phyloP scores from a whole-genome alignment of 2,797 vertebrate genomes.

The Anguilla megastoma region DNA sequence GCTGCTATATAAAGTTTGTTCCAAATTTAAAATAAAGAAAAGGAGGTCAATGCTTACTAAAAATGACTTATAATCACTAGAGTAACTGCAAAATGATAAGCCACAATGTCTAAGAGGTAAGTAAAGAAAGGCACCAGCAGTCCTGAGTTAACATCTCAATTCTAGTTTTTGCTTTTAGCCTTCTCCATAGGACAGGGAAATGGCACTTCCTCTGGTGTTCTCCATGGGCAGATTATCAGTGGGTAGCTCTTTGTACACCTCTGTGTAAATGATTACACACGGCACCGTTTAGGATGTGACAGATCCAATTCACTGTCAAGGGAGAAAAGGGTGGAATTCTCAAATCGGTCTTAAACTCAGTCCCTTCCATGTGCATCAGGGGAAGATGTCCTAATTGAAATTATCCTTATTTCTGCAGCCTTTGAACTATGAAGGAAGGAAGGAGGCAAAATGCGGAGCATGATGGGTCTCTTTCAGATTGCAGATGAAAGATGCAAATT shows the following conservation, averaged over 20 bases:
- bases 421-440: constrained; percentile 51
- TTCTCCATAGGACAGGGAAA: not conserved
- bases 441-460: constrained; percentile 45
- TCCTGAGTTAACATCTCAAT: not conserved
- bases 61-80: not conserved
- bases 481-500: constrained; percentile 39
- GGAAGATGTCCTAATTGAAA: constrained; percentile 50
- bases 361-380: constrained; percentile 46
- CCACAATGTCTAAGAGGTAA: not conserved
- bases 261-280: constrained; percentile 58
- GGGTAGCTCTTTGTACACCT: constrained; percentile 33
- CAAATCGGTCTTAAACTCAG: constrained; percentile 59
- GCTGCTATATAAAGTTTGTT: not conserved
- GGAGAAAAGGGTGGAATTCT: constrained; percentile 49
- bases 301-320: constrained; percentile 64
- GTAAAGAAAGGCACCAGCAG: not conserved
- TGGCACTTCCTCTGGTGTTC: not conserved
- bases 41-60: not conserved
- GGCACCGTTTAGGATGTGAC: constrained; percentile 71
- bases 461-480: constrained; percentile 53
- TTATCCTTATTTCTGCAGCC: constrained; percentile 55
- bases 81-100: not conserved
- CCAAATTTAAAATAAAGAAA: not conserved
- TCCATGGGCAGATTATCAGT: not conserved
- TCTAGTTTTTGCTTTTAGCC: not conserved